Evolutionary conservation across 2,797 vertebrate genomes (phyloP), one percentile per base, ranked within the genome.

Genomic region (Ispidina lecontei): DNA sequence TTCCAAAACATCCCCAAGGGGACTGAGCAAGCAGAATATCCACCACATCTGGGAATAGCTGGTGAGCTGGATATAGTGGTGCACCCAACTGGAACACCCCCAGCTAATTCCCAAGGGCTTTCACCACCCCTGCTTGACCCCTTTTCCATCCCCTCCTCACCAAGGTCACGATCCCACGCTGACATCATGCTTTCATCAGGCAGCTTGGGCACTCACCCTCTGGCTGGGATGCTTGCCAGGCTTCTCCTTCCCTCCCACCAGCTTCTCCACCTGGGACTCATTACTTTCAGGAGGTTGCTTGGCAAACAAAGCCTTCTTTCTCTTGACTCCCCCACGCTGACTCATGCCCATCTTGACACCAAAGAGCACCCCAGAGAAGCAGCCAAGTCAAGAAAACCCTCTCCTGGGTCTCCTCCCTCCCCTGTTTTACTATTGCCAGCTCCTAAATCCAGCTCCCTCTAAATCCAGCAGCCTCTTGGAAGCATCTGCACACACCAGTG

Each of bases 1-100:
- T 20, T 35, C 29, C 56, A n/a, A 39, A 41, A 16, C 0, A 0
- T 15, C 47, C n/a, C 0, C 1, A 33, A 55, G 51, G 22, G 35
- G 21, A 29, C 25, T 4, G 59, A 62, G 12, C 63, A 55, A 78
- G 77, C 68, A 33, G 76, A 17, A 6, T 13, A 51, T 1, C 22
- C 10, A 28, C 19, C 35, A 75, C 60, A 37, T n/a, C 20, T 65
- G 87, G 68, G 58, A 87, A 47, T 2, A 41, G 91, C 56, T 39
- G 37, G 37, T 14, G 37, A 39, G 37, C 37, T 39, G 37, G 37
- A 39, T 14, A 39, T 39, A 14, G 37, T 39, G 37, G 37, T 39
- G 37, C 37, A 39, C 28, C 84, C 93, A 55, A 3, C 33, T 49
- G 75, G 60, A 93, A 93, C 56, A 71, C 28, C 17, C 68, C 26